phyloP scores from a whole-genome alignment of 2,797 vertebrate species.

The Chanos chanos region DNA sequence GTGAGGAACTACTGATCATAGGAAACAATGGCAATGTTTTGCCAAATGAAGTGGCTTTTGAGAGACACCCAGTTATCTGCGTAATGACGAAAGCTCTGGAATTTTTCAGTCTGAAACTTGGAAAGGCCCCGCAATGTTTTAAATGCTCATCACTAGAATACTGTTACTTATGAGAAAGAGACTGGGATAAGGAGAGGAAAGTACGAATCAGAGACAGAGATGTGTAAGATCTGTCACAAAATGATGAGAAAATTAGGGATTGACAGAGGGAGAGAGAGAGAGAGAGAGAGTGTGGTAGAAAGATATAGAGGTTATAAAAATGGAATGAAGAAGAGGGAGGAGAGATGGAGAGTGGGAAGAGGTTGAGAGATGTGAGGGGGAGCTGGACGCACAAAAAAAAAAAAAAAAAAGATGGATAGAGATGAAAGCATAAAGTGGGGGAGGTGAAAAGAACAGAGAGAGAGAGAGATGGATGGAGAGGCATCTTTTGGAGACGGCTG shows the following conservation, averaged over 20 bases:
- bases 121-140: too few species aligned
- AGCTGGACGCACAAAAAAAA: too few species aligned
- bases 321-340: background rate
- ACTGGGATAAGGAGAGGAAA: constrained; percentile 1
- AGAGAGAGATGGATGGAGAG: constrained; percentile 10
- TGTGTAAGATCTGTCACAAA: constrained; percentile 9
- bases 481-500: constrained; percentile 19
- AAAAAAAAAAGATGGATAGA: too few species aligned
- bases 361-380: constrained; percentile 29
- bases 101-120: too few species aligned
- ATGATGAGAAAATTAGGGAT: too few species aligned
- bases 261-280: constrained; percentile 6
- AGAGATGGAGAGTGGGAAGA: background rate
- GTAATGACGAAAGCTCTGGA: too few species aligned
- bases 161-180: too few species aligned
- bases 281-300: constrained; percentile 6
- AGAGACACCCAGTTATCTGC: too few species aligned
- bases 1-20: too few species aligned
- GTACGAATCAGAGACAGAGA: constrained; percentile 6
- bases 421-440: background rate
- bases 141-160: too few species aligned
- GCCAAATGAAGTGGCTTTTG: too few species aligned
- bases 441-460: constrained; percentile 9
- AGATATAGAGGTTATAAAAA: constrained; percentile 16
- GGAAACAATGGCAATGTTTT: too few species aligned